phyloP scores from a whole-genome alignment of 2,888 invertebrate species.

The Norana najaformis region DNA sequence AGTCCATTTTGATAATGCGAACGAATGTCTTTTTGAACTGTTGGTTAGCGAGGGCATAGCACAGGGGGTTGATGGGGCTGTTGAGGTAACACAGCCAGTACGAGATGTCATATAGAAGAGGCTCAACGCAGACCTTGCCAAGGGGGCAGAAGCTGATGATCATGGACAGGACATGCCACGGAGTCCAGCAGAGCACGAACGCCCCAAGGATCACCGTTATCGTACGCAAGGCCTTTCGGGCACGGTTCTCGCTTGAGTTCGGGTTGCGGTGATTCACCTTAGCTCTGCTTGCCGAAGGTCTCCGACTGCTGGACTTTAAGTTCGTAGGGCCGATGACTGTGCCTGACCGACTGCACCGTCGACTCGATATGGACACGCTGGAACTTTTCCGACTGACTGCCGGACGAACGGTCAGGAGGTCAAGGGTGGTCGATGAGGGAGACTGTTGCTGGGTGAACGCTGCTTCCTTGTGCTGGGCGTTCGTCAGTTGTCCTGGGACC shows the following conservation, averaged over 20 bases:
- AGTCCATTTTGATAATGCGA: constrained; percentile 89
- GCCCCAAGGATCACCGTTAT: constrained; percentile 98
- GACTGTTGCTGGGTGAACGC: neutral
- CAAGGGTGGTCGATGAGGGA: neutral
- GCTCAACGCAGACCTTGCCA: constrained; percentile 18
- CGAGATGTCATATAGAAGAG: constrained; percentile 54
- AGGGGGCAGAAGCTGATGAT: constrained; percentile 79
- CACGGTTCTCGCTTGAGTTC: constrained; percentile 90
- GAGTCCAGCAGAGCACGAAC: constrained; percentile 97
- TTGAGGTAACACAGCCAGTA: constrained; percentile 82
- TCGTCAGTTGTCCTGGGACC: neutral
- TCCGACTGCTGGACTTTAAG: neutral
- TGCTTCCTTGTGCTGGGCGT: neutral
- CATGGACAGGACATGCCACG: constrained; percentile 93
- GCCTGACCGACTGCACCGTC: neutral
- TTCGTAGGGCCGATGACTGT: neutral
- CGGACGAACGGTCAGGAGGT: neutral
- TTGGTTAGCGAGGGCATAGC: constrained; percentile 97
- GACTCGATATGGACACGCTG: neutral
- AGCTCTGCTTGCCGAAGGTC: neutral
- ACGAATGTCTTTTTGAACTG: constrained; percentile 99
- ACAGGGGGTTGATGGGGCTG: constrained; percentile 86
- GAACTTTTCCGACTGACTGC: neutral
- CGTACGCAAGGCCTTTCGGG: constrained; percentile 94
- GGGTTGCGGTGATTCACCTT: neutral